A percentile compares a stretch with the other conserved stretches of the same genome.
These are phyloP conservation scores for Amphilophus citrinellus DNA, from an alignment of 2,113 vertebrate genomes.

Conservation along the genomic window DNA sequence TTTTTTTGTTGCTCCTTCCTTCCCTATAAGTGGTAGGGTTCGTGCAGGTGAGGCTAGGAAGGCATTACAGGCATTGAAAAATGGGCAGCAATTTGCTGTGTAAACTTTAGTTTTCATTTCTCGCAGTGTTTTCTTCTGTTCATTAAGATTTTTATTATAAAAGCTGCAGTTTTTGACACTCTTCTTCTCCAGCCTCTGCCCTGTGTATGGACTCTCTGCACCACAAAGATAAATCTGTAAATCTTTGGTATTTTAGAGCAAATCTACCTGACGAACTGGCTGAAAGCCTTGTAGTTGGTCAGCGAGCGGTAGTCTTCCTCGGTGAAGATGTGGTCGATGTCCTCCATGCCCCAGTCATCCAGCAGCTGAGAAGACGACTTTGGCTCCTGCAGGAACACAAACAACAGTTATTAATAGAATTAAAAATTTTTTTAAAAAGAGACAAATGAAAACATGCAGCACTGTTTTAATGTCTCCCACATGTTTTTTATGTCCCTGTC, in stretches of 20 bases:
- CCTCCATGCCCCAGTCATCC: slow-evolving; percentile 99
- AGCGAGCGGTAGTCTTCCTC: slow-evolving; percentile 97
- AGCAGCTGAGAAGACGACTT: slow-evolving; percentile 96
- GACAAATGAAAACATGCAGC: not conserved
- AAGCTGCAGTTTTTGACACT: too few species aligned
- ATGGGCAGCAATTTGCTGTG: fast-evolving
- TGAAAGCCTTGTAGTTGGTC: slow-evolving; percentile 99
- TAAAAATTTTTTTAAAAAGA: not conserved
- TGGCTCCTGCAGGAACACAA: slow-evolving; percentile 84
- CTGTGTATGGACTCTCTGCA: fast-evolving
- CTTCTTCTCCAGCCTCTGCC: not conserved
- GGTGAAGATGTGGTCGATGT: slow-evolving; percentile 96
- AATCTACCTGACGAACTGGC: slow-evolving; percentile 94
- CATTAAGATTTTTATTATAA: too few species aligned
- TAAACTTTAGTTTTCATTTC: not conserved
- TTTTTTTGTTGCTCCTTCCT: fast-evolving
- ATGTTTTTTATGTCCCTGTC: not conserved
- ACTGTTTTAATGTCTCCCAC: not conserved
- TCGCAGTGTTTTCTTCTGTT: too few species aligned
- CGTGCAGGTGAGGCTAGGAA: not conserved
- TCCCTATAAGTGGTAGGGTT: not conserved
- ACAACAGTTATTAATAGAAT: not conserved
- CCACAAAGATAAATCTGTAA: too few species aligned
- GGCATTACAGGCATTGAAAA: too few species aligned
- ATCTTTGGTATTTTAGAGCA: not conserved